phyloP scores from a whole-genome alignment of 1,140 invertebrate genomes.

The Nautilus pompilius region DNA sequence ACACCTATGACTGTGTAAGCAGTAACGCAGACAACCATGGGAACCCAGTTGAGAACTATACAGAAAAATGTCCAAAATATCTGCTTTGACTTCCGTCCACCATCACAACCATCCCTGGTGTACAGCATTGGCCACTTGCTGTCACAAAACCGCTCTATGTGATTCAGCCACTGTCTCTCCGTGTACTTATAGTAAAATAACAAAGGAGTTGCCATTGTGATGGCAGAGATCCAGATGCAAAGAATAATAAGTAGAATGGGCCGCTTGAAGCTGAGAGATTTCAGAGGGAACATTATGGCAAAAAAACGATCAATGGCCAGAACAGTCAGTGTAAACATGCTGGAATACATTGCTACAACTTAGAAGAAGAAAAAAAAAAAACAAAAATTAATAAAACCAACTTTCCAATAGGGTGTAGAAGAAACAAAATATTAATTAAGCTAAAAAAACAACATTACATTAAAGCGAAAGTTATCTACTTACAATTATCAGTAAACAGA shows the following conservation, averaged over 20 bases:
- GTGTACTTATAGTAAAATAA: slow-evolving; percentile 47
- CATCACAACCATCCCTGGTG: too few relatives aligned
- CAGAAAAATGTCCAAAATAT: slow-evolving; percentile 56
- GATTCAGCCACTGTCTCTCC: slow-evolving; percentile 33
- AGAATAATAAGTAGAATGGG: slow-evolving; percentile 48
- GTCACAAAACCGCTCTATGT: slow-evolving; percentile 36
- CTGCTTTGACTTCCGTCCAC: slow-evolving; percentile 28
- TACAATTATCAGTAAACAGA: too few relatives aligned
- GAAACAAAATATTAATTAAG: too few relatives aligned
- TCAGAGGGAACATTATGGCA: slow-evolving; percentile 58
- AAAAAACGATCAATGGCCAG: slow-evolving; percentile 59
- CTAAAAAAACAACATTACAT: too few relatives aligned
- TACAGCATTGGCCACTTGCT: slow-evolving; percentile 46
- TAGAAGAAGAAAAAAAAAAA: slow-evolving; percentile 15
- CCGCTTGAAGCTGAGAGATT: slow-evolving; percentile 52
- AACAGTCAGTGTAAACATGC: slow-evolving; percentile 56
- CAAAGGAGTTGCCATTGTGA: slow-evolving; percentile 50
- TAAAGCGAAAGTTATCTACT: too few relatives aligned
- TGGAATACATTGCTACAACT: slow-evolving; percentile 58
- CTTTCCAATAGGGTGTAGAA: background rate
- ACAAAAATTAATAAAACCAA: background rate
- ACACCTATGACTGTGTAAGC: slow-evolving; percentile 56
- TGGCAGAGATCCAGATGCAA: slow-evolving; percentile 52
- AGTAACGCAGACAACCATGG: slow-evolving; percentile 55
- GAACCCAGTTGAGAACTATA: slow-evolving; percentile 57